Evolutionary conservation across 1,140 invertebrate species (phyloP), one percentile per base, ranked within the genome.

Genomic region (Holotrichia oblita): DNA sequence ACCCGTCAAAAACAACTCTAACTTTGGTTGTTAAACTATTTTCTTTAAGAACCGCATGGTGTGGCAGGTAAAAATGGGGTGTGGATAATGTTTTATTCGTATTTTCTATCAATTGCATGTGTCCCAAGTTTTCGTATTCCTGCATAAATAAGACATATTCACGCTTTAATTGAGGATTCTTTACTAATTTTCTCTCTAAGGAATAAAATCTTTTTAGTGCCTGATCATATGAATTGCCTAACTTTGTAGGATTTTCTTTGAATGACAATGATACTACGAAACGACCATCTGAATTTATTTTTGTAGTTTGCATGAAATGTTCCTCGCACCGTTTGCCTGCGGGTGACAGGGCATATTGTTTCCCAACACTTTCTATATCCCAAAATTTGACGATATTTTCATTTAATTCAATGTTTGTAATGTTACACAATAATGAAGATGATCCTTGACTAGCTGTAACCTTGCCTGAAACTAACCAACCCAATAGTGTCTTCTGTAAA

Each of bases 221-320:
- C 10, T 20, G 40, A 17, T 76, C 14, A 69, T 42, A 73, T 3
- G 81, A 82, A 24, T 83, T 77, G 0, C 80, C 80, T 27, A 83
- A 61, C 8, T 20, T 27, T 0, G n/a, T 44, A 9, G 44, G 6
- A n/a, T 61, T 72, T 8, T 80, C 69, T 69, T 81, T 81, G 12
- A 82, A 77, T 17, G 81, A 81, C 27, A 83, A 75, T 27, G 20
- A n/a, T 24, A 83, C 81, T 22, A 79, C 55, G 73, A 81, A 82
- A 12, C 78, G 27, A 20, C 80, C 80, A n/a, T 79, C 41, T 34
- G 27, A 34, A 34, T 34, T n/a, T n/a, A n/a, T n/a, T 34, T 34
- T 34, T 4, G 27, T 4, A 4, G 27, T 34, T 34, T 34, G 27
- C 27, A 34, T 34, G 27, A 34, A 83, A 75, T 82, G 78, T 8